phyloP scores from a whole-genome alignment of 1,140 invertebrate genomes.

The Pseudomyrmex dendroicus region DNA sequence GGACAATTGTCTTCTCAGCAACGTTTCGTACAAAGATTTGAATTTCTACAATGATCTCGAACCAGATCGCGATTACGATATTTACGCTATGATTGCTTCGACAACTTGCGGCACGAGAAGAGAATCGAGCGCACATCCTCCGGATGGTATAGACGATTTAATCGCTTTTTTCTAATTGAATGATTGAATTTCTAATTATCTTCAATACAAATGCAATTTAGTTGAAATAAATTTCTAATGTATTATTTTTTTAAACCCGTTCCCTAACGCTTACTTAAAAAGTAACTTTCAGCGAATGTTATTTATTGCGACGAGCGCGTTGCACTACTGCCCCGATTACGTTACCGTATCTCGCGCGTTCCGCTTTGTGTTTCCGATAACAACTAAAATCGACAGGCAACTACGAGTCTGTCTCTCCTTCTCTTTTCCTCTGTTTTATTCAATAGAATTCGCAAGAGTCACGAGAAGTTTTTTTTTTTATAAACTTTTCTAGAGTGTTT shows the following conservation, averaged over 20 bases:
- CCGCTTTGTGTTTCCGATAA: conserved; percentile 54
- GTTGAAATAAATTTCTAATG: conserved; percentile 10
- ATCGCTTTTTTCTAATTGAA: conserved; percentile 2
- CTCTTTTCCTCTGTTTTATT: not conserved
- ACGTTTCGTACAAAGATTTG: conserved; percentile 87
- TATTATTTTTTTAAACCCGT: conserved; percentile 6
- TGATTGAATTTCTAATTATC: not conserved
- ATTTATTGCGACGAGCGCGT: conserved; percentile 11
- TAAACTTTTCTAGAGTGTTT: conserved; percentile 89
- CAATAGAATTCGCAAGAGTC: conserved; percentile 16
- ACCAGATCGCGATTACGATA: conserved; percentile 91
- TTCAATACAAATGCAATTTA: conserved; percentile 26
- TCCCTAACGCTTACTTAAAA: not conserved
- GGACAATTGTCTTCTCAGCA: conserved; percentile 92
- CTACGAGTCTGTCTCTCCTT: conserved; percentile 9
- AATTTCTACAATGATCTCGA: conserved; percentile 90
- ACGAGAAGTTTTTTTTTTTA: conserved; percentile 13
- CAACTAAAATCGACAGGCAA: conserved; percentile 31
- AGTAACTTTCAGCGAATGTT: conserved; percentile 16
- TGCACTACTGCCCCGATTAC: conserved; percentile 45
- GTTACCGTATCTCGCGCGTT: conserved; percentile 31
- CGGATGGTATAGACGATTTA: conserved; percentile 68
- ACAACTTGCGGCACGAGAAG: conserved; percentile 70
- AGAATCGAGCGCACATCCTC: conserved; percentile 62
- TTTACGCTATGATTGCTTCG: conserved; percentile 89